Base-by-base conservation (phyloP, 1,140 invertebrate species). In the Ostrea edulis region DNA sequence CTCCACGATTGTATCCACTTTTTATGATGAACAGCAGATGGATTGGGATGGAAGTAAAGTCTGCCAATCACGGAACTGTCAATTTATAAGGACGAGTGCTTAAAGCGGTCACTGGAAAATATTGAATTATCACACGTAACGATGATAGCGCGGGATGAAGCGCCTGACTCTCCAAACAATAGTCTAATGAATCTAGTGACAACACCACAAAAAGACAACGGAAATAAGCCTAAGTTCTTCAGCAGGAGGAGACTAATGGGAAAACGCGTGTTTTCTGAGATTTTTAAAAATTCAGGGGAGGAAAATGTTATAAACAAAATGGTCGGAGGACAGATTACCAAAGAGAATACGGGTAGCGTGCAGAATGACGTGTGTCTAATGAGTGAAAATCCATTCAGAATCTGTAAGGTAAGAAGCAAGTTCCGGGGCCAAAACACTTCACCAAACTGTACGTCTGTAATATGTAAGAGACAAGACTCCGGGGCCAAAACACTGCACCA, bases 391-490 rank as follows among this genome's bases (percentile, higher is more conserved):
- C 82, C 82, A 8, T 83, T 52, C 22, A 83, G 20, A 83, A 53
- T 83, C 44, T 83, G 82, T 83, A 83, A 83, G 82, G 82, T 83
- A 83, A 83, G 44, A 44, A 5, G 35, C 35, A 44, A 44, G 35
- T 5, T 5, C 35, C 35, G 5, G 35, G 35, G 35, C 14, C 12
- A 62, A 20, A 17, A 62, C 55, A 7, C 7, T 62, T 44, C 17
- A 62, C 14, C 20, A n/a, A 62, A 20, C n/a, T 20, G 55, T 20
- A 62, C n/a, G n/a, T n/a, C n/a, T n/a, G n/a, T n/a, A n/a, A n/a
- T n/a, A n/a, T n/a, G n/a, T 44, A 44, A 44, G 35, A 44, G 35
- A 44, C 35, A 44, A 44, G 35, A 44, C 35, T 5, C 5, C 35
- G 35, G 35, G 35, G 35, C 35, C 35, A 44, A 44, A 44, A 44